A percentile compares a stretch with the other conserved stretches of the same genome.
Evolutionary conservation across 2,113 vertebrate genomes (phyloP).

Genomic region (Ptilorrhoa leucosticta): DNA sequence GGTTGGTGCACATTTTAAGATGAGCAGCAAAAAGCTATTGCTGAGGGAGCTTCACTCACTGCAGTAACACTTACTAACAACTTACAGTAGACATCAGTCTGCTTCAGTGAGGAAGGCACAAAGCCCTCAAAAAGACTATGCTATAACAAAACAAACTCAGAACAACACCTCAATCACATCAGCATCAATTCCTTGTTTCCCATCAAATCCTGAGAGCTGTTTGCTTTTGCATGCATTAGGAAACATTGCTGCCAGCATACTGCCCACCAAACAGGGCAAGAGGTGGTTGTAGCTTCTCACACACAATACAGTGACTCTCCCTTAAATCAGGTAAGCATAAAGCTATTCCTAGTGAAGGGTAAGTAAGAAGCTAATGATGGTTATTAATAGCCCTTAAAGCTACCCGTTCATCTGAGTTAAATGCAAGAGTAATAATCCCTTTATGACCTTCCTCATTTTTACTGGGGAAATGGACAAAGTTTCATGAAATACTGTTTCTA

Average conservation of each 20-base stretch:
- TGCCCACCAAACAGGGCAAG: background rate
- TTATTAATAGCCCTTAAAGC: conserved; percentile 57
- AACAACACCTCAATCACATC: background rate
- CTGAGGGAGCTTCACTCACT: background rate
- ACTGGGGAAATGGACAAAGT: background rate
- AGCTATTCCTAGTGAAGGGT: conserved; percentile 23
- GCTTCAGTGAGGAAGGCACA: background rate
- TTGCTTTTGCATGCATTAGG: background rate
- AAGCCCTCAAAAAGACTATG: background rate
- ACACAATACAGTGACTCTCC: background rate
- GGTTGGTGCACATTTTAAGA: background rate
- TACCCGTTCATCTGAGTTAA: conserved; percentile 39
- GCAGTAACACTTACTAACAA: background rate
- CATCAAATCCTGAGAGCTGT: background rate
- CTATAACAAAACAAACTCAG: background rate
- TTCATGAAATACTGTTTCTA: background rate
- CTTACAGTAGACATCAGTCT: background rate
- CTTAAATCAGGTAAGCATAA: background rate
- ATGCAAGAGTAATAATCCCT: conserved; percentile 28
- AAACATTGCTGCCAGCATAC: background rate
- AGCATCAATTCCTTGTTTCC: background rate
- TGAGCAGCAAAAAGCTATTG: background rate
- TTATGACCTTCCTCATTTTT: background rate
- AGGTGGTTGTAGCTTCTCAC: background rate
- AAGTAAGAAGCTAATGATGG: conserved; percentile 42